Conservation (phyloP, 2,797 vertebrate genomes). For the Eleutherodactylus coqui region DNA sequence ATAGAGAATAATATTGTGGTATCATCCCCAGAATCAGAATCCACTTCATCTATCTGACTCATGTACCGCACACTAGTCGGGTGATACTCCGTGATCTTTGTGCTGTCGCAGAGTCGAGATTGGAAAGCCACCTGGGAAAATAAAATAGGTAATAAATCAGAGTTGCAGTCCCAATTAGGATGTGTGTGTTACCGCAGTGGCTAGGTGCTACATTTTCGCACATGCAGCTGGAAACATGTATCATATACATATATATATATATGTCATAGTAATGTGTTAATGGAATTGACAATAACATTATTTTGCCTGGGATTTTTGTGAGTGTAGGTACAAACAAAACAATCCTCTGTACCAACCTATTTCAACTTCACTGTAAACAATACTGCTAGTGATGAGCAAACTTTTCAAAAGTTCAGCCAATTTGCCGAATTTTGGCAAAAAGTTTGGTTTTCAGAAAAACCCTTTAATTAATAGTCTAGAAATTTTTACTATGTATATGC, state of each 20-base stretch:
- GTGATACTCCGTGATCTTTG: constrained; percentile 81
- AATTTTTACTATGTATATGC: too few relatives aligned
- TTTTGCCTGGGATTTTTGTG: neutral
- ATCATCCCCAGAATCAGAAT: constrained; percentile 77
- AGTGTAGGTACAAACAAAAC: neutral
- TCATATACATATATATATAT: too few relatives aligned
- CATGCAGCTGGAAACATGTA: neutral
- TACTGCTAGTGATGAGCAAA: too few relatives aligned
- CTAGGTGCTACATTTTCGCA: neutral
- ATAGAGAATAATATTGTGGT: constrained; percentile 83
- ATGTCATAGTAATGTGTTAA: neutral
- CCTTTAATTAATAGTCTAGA: too few relatives aligned
- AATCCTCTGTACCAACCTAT: neutral
- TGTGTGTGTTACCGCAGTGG: neutral
- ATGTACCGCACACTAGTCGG: constrained; percentile 74
- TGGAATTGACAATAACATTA: neutral
- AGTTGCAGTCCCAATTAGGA: neutral
- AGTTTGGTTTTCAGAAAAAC: too few relatives aligned
- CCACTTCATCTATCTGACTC: constrained; percentile 71
- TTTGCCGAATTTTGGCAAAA: too few relatives aligned
- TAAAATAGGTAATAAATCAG: constrained; percentile 12
- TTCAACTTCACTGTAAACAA: neutral
- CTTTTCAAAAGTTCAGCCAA: too few relatives aligned
- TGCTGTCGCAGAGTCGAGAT: constrained; percentile 79
- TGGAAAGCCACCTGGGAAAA: constrained; percentile 80